Percentiles rank a stretch among this genome's conserved stretches.
Evolutionary conservation across 2,888 invertebrate species (phyloP).

Genomic region (Erebia ligea): DNA sequence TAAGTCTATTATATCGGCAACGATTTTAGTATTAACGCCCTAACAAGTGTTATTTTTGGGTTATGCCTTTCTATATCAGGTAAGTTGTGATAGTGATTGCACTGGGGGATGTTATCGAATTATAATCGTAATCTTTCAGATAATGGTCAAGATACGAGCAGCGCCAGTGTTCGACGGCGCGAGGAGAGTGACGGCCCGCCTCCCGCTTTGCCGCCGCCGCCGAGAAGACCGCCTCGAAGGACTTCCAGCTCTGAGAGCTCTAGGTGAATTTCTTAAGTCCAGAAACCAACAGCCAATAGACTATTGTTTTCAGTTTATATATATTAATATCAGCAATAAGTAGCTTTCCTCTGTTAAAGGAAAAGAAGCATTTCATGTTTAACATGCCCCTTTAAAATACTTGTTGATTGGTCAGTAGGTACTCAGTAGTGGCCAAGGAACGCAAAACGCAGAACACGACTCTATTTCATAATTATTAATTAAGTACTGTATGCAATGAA

Average conservation of each 20-base stretch:
- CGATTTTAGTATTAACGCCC: too few species aligned
- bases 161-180: constrained; percentile 64
- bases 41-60: too few species aligned
- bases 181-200: constrained; percentile 70
- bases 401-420: too few species aligned
- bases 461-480: too few species aligned
- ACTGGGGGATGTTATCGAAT: constrained; percentile 26
- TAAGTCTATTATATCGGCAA: too few species aligned
- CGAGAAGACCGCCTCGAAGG: constrained; percentile 67
- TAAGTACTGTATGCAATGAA: too few species aligned
- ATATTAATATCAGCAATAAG: too few species aligned
- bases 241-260: constrained; percentile 58
- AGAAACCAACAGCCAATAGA: background rate
- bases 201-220: constrained; percentile 75
- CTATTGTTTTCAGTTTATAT: background rate
- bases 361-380: too few species aligned
- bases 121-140: constrained; percentile 51
- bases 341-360: background rate
- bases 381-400: too few species aligned
- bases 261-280: constrained; percentile 49
- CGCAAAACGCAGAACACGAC: too few species aligned
- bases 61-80: background rate
- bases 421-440: too few species aligned
- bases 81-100: constrained; percentile 12
- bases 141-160: constrained; percentile 64